A percentile compares a stretch with the other conserved stretches of the same genome.
Conservation (phyloP, 2,797 vertebrate genomes). For the Periparus ater region DNA sequence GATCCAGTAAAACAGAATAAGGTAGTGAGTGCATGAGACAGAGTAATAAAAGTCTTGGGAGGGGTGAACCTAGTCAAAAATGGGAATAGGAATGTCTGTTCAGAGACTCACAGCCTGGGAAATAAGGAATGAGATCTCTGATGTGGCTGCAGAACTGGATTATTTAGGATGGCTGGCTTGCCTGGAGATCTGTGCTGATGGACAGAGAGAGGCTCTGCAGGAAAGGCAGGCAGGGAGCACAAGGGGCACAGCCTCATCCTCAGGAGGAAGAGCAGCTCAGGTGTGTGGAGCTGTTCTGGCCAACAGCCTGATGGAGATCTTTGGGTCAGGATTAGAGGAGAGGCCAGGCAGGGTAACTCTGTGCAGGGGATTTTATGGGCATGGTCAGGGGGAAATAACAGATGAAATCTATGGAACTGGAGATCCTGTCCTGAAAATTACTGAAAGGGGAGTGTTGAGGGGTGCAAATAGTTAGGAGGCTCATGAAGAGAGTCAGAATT, state of each 20-base stretch:
- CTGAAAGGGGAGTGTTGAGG: neutral
- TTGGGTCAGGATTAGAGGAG: neutral
- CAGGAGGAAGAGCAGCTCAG: neutral
- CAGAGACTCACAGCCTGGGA: neutral
- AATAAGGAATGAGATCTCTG: neutral
- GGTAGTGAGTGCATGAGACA: neutral
- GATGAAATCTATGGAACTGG: neutral
- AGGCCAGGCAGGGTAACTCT: neutral
- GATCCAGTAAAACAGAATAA: neutral
- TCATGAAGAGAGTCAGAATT: neutral
- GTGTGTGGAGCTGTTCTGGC: neutral
- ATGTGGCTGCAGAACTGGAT: neutral
- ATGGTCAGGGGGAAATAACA: accelerated
- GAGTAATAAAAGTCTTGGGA: neutral
- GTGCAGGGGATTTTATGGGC: neutral
- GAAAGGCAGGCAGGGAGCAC: neutral
- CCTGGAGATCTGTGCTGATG: neutral
- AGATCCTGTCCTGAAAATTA: neutral
- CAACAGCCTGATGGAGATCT: neutral
- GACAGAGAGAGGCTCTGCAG: neutral
- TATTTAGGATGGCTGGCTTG: neutral
- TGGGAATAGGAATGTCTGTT: neutral
- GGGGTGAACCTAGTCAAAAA: neutral
- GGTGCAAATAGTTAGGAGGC: neutral
- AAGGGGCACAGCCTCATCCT: neutral